A percentile compares a stretch with the other conserved stretches of the same genome.
Evolutionary conservation across 1,140 invertebrate genomes (phyloP).

Genomic region (Leptinotarsa defecta): DNA sequence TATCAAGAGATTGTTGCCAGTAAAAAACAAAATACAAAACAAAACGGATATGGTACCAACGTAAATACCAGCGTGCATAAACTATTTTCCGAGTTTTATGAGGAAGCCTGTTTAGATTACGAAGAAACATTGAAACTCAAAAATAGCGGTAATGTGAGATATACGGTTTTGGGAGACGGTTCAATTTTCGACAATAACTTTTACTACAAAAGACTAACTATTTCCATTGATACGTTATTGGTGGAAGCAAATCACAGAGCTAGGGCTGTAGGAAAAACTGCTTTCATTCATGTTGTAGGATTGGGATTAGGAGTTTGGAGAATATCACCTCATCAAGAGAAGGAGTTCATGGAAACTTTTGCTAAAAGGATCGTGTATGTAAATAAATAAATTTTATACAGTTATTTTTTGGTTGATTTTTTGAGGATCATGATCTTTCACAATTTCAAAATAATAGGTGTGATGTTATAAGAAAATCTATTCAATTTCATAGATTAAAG

Average conservation of each 20-base stretch:
- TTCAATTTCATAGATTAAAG: too few species aligned
- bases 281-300: constrained; percentile 55
- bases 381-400: too few species aligned
- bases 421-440: too few species aligned
- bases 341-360: constrained; percentile 58
- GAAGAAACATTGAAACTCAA: constrained; percentile 30
- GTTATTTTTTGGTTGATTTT: too few species aligned
- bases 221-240: constrained; percentile 49
- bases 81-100: constrained; percentile 48
- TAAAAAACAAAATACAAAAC: constrained; percentile 55
- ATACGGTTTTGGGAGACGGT: constrained; percentile 28
- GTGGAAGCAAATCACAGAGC: constrained; percentile 52
- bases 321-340: constrained; percentile 56
- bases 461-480: too few species aligned
- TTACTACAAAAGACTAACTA: constrained; percentile 50
- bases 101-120: constrained; percentile 39
- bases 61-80: constrained; percentile 54
- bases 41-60: constrained; percentile 56
- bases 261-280: constrained; percentile 39
- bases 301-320: constrained; percentile 61
- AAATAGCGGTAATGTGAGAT: constrained; percentile 23
- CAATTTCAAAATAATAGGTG: too few species aligned
- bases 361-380: constrained; percentile 54
- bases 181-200: constrained; percentile 47
- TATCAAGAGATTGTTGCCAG: constrained; percentile 59